Percentiles rank a stretch among this genome's conserved stretches.
Conservation (phyloP, 1,140 invertebrate genomes). For the Drusus annulatus region DNA sequence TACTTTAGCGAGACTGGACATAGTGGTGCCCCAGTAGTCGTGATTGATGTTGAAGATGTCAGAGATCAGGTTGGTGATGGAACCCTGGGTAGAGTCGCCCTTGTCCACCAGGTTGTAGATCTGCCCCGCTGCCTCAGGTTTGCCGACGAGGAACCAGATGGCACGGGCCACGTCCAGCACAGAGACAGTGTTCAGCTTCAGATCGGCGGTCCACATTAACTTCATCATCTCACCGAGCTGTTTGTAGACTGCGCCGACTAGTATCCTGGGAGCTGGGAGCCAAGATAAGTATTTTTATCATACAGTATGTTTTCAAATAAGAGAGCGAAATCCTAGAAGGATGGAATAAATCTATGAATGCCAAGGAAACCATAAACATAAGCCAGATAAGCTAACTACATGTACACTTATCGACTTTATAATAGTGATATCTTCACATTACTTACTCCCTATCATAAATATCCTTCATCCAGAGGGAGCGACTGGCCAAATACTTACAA, state of each 20-base stretch:
- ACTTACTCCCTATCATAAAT: no score
- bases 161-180: constrained; percentile 86
- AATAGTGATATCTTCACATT: no score
- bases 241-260: constrained; percentile 91
- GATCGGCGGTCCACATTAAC: constrained; percentile 87
- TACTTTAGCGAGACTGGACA: constrained; percentile 86
- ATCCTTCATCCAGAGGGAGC: no score
- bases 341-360: no score
- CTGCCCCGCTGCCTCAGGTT: constrained; percentile 71
- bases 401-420: no score
- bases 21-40: constrained; percentile 86
- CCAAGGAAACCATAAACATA: no score
- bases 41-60: constrained; percentile 90
- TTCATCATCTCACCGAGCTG: constrained; percentile 93
- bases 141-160: constrained; percentile 75
- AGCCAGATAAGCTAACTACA: no score
- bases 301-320: no score
- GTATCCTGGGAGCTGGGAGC: constrained; percentile 81
- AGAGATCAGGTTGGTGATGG: constrained; percentile 82
- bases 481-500: no score
- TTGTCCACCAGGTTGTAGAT: constrained; percentile 89
- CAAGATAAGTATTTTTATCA: constrained; percentile 56
- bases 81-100: constrained; percentile 86
- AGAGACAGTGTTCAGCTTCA: constrained; percentile 91
- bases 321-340: no score